These are phyloP conservation scores for Theocolax elegans DNA, from an alignment of 1,140 invertebrate species.

Conservation along the genomic window DNA sequence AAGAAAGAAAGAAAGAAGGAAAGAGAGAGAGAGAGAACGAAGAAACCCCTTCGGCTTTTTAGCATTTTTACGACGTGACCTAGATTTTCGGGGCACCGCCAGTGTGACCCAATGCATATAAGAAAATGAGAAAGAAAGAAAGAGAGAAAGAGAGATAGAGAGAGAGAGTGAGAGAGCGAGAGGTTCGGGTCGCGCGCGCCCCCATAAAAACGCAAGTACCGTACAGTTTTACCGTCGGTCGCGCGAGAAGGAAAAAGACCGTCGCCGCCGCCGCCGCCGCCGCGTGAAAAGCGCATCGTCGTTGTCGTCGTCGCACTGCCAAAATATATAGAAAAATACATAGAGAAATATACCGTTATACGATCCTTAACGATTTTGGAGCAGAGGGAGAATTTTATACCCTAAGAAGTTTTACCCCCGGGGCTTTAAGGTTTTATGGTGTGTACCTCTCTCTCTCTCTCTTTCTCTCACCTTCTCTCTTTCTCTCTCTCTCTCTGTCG, in stretches of 20 bases:
- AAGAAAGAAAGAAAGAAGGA: neutral
- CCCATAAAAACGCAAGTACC: conserved; percentile 41
- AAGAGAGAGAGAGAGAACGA: neutral
- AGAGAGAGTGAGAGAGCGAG: neutral
- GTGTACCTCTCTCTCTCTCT: no score
- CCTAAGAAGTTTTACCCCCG: no score
- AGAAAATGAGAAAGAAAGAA: neutral
- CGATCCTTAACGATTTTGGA: neutral
- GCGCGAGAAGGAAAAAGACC: neutral
- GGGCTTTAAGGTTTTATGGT: no score
- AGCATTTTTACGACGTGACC: conserved; percentile 29
- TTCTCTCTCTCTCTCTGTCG: no score
- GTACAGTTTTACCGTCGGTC: conserved; percentile 38
- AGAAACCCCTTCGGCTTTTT: conserved; percentile 25
- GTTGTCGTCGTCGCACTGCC: neutral
- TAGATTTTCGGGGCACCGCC: conserved; percentile 6
- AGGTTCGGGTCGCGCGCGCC: conserved; percentile 18
- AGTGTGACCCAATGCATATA: conserved; percentile 9
- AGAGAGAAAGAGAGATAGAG: neutral
- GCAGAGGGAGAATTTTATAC: no score
- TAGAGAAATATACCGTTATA: conserved; percentile 15
- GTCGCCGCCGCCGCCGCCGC: no score
- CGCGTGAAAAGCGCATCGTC: no score
- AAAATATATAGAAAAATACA: no score
- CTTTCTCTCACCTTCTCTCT: no score